A percentile compares a stretch with the other conserved stretches of the same genome.
phyloP scores from a whole-genome alignment of 2,888 invertebrate genomes.

The Xylota segnis region DNA sequence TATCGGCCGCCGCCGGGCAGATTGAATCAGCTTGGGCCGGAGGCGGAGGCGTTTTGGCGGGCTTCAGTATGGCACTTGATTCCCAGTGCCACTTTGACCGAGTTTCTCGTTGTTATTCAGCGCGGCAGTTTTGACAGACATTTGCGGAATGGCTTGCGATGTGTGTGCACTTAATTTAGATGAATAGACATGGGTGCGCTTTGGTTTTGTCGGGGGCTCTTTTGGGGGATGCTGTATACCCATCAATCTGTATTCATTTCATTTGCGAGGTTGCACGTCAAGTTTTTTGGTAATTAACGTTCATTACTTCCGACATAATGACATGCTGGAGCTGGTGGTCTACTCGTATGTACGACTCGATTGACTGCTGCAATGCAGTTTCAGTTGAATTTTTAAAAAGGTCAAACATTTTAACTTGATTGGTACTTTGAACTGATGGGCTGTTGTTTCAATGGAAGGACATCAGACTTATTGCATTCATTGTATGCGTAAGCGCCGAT shows the following conservation, averaged over 20 bases:
- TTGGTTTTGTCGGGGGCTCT: background rate
- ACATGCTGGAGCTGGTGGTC: background rate
- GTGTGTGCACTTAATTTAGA: slow-evolving; percentile 68
- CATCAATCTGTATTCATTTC: slow-evolving; percentile 40
- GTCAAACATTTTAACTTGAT: slow-evolving; percentile 21
- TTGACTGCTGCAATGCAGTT: background rate
- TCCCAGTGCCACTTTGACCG: slow-evolving; percentile 39
- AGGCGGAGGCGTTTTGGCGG: background rate
- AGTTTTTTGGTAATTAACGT: slow-evolving; percentile 36
- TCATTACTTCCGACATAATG: slow-evolving; percentile 25
- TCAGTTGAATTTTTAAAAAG: background rate
- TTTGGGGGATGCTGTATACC: background rate
- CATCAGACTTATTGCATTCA: background rate
- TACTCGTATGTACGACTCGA: background rate
- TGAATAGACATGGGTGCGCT: slow-evolving; percentile 12
- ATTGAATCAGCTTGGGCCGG: slow-evolving; percentile 39
- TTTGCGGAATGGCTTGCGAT: slow-evolving; percentile 64
- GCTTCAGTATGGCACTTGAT: slow-evolving; percentile 47
- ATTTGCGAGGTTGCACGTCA: slow-evolving; percentile 20
- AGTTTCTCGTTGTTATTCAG: slow-evolving; percentile 60
- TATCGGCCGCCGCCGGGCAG: slow-evolving; percentile 6
- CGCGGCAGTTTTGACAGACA: slow-evolving; percentile 69
- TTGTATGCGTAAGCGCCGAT: background rate
- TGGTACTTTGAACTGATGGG: background rate
- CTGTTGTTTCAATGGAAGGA: background rate